Evolutionary conservation across 2,113 vertebrate genomes (phyloP).

Genomic region (Lepisosteus osseus): DNA sequence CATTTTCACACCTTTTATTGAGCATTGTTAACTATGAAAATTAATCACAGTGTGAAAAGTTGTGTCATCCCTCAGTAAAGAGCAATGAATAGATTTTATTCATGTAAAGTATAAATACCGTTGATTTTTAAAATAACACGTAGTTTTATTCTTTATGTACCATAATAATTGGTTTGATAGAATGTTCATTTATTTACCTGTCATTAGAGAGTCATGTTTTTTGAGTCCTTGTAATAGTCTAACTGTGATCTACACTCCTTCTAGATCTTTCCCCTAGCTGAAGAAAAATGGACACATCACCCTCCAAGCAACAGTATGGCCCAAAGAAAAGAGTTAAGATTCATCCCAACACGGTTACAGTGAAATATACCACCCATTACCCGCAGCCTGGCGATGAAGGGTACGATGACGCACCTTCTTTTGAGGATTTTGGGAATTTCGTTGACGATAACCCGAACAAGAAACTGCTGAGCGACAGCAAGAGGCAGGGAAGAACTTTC

Average conservation of each 20-base stretch:
- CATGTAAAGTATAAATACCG: no score
- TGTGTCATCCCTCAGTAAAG: no score
- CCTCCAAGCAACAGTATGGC: constrained; percentile 70
- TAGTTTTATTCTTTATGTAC: no score
- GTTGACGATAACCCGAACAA: constrained; percentile 81
- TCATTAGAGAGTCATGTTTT: not conserved
- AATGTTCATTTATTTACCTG: no score
- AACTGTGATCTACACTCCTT: constrained; percentile 21
- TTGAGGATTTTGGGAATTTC: constrained; percentile 80
- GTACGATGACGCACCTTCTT: constrained; percentile 79
- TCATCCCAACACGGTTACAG: constrained; percentile 89
- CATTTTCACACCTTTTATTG: no score
- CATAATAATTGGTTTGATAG: no score
- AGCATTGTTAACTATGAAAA: no score
- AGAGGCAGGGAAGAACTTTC: constrained; percentile 73
- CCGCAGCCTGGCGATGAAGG: constrained; percentile 89
- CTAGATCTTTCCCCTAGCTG: constrained; percentile 34
- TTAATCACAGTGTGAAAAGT: no score
- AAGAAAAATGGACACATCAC: constrained; percentile 77
- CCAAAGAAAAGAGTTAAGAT: constrained; percentile 95
- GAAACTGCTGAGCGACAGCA: constrained; percentile 72
- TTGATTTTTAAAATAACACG: no score
- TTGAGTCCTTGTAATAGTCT: not conserved
- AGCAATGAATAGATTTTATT: no score
- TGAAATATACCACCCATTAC: constrained; percentile 92